These are phyloP conservation scores for Trachelus stipa DNA, from an alignment of 2,888 invertebrate species.

Conservation along the genomic window DNA sequence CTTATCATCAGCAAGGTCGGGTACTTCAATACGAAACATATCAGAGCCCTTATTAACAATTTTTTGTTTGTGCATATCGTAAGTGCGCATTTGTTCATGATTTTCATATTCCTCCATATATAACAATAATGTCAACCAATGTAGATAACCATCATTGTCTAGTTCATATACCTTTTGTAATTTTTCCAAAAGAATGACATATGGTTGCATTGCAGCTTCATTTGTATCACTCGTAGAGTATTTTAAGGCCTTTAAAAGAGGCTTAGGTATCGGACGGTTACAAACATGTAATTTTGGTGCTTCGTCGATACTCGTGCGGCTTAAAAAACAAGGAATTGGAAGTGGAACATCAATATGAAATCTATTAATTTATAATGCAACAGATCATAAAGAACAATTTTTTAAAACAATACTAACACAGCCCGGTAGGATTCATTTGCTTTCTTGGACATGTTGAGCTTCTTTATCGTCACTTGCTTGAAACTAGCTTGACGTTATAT, in stretches of 20 bases:
- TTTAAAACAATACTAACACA: no score
- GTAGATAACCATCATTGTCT: slow-evolving; percentile 33
- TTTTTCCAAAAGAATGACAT: no score
- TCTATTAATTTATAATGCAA: no score
- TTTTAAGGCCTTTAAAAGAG: not conserved
- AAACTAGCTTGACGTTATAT: no score
- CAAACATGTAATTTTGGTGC: not conserved
- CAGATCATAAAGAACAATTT: no score
- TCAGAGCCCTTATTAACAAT: slow-evolving; percentile 11
- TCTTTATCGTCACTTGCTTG: no score
- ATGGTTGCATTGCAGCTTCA: no score
- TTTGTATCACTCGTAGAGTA: no score
- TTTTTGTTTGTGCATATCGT: slow-evolving; percentile 23
- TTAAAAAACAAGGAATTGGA: not conserved
- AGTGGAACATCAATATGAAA: no score
- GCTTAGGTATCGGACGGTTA: not conserved
- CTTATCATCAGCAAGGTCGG: slow-evolving; percentile 34
- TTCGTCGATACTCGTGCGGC: not conserved
- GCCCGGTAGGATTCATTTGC: no score
- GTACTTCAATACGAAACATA: slow-evolving; percentile 30
- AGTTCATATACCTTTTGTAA: slow-evolving; percentile 23
- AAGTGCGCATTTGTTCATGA: slow-evolving; percentile 18
- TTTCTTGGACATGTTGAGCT: no score
- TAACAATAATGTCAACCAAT: slow-evolving; percentile 42
- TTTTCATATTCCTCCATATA: slow-evolving; percentile 40